A percentile compares a stretch with the other conserved stretches of the same genome.
Conservation (phyloP, 2,113 vertebrate species). For the Pteruthius melanotis region DNA sequence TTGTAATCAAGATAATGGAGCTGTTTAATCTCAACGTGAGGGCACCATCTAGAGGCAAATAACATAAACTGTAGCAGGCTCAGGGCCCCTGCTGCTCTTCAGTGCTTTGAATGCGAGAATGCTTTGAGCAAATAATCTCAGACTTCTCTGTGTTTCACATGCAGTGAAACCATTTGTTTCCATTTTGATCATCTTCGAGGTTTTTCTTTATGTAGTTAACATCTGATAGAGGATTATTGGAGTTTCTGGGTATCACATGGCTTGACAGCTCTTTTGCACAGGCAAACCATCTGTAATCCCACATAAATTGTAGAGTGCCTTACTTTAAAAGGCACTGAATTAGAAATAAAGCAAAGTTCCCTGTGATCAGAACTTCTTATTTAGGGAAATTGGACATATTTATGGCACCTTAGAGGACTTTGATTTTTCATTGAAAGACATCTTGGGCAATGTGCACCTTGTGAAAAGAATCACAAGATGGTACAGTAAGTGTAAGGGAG, state of each 20-base stretch:
- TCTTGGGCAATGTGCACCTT: neutral
- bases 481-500: fast-evolving
- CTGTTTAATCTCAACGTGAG: neutral
- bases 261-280: neutral
- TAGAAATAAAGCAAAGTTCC: neutral
- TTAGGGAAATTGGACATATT: neutral
- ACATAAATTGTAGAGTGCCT: neutral
- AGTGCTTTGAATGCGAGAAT: neutral
- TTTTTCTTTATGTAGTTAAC: neutral
- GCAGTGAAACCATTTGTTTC: neutral
- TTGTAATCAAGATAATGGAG: neutral
- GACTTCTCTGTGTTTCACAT: neutral
- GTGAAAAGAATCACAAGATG: neutral
- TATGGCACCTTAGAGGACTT: neutral
- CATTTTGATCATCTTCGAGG: neutral
- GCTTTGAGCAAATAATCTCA: neutral
- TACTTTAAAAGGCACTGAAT: neutral
- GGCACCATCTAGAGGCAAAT: conserved; percentile 48
- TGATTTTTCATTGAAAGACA: neutral
- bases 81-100: too few relatives aligned
- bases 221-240: neutral
- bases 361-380: neutral
- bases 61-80: neutral
- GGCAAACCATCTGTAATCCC: neutral
- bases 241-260: neutral